Percentiles rank a stretch among this genome's conserved stretches.
These are phyloP conservation scores for Drosophila fuyamai DNA, from an alignment of 1,140 invertebrate species.

Conservation along the genomic window DNA sequence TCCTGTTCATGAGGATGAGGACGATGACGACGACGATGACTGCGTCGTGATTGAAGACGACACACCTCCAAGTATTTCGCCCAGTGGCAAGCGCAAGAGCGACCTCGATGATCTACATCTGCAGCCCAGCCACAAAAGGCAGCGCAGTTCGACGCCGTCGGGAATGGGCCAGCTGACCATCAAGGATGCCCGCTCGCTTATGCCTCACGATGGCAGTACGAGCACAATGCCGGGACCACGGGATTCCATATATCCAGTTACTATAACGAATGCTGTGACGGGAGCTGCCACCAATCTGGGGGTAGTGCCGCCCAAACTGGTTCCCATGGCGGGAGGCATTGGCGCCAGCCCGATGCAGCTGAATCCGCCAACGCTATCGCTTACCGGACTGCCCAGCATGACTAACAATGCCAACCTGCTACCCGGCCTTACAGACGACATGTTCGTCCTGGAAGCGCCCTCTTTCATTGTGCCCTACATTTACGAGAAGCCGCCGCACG, in stretches of 20 bases:
- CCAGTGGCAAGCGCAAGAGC: constrained; percentile 70
- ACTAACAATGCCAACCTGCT: constrained; percentile 87
- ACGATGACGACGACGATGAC: constrained; percentile 86
- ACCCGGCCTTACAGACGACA: constrained; percentile 93
- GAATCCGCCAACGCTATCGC: constrained; percentile 75
- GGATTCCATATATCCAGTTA: constrained; percentile 68
- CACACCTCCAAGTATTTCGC: constrained; percentile 73
- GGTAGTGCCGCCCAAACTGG: constrained; percentile 66
- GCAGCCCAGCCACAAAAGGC: constrained; percentile 70
- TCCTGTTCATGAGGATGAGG: constrained; percentile 32
- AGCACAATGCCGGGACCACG: constrained; percentile 27
- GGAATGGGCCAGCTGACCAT: constrained; percentile 76
- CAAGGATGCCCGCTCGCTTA: constrained; percentile 78
- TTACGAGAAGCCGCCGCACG: constrained; percentile 94
- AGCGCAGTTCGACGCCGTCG: constrained; percentile 63
- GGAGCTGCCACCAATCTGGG: constrained; percentile 64
- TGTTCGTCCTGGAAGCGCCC: constrained; percentile 95
- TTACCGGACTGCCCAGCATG: constrained; percentile 72
- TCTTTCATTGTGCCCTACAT: constrained; percentile 96
- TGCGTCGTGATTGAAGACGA: constrained; percentile 88
- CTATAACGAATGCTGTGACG: constrained; percentile 82
- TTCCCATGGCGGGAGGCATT: constrained; percentile 60
- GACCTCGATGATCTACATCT: constrained; percentile 70
- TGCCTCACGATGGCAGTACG: constrained; percentile 66
- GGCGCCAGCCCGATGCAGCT: constrained; percentile 46